Percentiles rank a stretch among this genome's conserved stretches.
Evolutionary conservation across 2,113 vertebrate genomes (phyloP).

Genomic region (Pampusana beccarii): DNA sequence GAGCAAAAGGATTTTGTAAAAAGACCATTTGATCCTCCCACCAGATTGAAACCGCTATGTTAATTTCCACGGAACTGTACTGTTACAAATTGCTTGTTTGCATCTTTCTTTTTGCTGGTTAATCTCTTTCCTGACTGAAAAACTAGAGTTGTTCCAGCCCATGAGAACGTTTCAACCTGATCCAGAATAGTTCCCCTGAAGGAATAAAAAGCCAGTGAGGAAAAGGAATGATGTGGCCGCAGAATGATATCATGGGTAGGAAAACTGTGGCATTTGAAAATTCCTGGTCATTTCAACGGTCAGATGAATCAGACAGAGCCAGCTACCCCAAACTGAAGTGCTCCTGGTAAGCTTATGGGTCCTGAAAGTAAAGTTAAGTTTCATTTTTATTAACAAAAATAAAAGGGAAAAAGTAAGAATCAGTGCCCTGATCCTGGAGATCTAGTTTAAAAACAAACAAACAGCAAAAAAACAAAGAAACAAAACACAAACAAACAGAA

Average conservation of each 20-base stretch:
- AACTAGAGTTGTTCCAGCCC: not conserved
- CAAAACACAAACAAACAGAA: not conserved
- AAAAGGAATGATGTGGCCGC: not conserved
- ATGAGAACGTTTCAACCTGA: not conserved
- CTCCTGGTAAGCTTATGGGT: not conserved
- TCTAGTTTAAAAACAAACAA: not conserved
- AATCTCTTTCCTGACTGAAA: slow-evolving; percentile 3
- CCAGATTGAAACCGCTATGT: not conserved
- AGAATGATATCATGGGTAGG: not conserved
- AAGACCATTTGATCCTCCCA: slow-evolving; percentile 6
- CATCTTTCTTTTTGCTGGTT: not conserved
- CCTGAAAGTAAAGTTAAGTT: not conserved
- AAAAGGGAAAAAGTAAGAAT: not conserved
- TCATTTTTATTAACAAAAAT: not conserved
- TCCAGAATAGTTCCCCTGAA: not conserved
- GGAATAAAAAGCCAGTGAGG: not conserved
- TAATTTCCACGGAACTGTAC: not conserved
- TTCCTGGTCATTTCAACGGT: not conserved
- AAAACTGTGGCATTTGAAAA: not conserved
- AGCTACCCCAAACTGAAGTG: not conserved
- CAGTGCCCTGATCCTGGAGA: not conserved
- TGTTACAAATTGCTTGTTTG: not conserved
- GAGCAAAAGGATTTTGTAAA: not conserved
- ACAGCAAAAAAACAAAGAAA: not conserved
- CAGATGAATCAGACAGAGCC: not conserved